phyloP scores from a whole-genome alignment of 2,797 vertebrate species.

The Alfaro cultratus region DNA sequence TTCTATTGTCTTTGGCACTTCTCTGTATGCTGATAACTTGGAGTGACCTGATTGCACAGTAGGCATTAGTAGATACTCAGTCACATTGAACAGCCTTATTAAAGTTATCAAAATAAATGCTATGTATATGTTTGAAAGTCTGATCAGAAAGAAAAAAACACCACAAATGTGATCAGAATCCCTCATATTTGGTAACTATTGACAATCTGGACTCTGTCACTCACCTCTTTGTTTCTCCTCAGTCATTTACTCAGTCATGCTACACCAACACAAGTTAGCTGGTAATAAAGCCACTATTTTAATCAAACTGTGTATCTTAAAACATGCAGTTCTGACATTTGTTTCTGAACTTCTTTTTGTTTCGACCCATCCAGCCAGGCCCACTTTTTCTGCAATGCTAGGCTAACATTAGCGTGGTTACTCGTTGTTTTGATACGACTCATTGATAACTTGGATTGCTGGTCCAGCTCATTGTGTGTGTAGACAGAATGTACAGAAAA shows the following conservation, averaged over 20 bases:
- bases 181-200: background rate
- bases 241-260: background rate
- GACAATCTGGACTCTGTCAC: background rate
- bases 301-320: background rate
- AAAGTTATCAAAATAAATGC: background rate
- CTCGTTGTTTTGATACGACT: background rate
- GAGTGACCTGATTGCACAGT: background rate
- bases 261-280: background rate
- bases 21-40: background rate
- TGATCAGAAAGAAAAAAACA: background rate
- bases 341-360: background rate
- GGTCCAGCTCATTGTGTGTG: background rate
- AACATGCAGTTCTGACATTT: background rate
- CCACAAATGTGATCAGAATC: background rate
- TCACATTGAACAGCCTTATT: background rate
- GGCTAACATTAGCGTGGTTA: background rate
- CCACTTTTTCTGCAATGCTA: background rate
- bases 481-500: background rate
- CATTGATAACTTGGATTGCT: background rate
- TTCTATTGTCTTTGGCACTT: slow-evolving; percentile 8
- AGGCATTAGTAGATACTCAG: background rate
- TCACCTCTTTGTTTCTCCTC: background rate
- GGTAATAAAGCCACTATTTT: background rate
- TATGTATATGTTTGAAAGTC: background rate
- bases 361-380: background rate